A percentile compares a stretch with the other conserved stretches of the same genome.
Conservation (phyloP, 2,888 invertebrate species). For the Hanleya hanleyi region DNA sequence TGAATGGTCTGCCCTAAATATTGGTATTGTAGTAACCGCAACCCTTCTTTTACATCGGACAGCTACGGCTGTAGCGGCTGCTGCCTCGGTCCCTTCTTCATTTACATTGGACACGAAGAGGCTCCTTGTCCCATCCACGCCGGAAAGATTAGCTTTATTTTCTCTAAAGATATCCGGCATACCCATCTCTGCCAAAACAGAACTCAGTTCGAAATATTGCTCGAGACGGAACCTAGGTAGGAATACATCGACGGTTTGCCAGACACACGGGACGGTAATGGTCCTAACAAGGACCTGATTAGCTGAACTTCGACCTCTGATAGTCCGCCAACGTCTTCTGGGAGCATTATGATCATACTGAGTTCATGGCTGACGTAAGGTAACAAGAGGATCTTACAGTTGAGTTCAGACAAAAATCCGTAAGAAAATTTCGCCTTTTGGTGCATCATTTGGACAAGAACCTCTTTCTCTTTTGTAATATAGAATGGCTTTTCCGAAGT, state of each 20-base stretch:
- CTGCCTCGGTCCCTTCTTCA: conserved; percentile 68
- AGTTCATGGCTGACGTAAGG: conserved; percentile 77
- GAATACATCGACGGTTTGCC: conserved; percentile 30
- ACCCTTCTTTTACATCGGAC: too few relatives aligned
- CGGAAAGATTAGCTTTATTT: conserved; percentile 60
- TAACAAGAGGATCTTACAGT: conserved; percentile 84
- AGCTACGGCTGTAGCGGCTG: conserved; percentile 19
- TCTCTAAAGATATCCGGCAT: conserved; percentile 57
- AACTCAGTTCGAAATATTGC: conserved; percentile 42
- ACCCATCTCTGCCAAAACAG: conserved; percentile 49
- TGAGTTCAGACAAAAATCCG: conserved; percentile 76
- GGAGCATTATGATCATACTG: conserved; percentile 64
- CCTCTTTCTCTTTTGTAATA: conserved; percentile 19
- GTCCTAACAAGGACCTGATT: background rate
- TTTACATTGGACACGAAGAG: conserved; percentile 54
- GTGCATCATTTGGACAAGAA: conserved; percentile 81
- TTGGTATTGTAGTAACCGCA: too few relatives aligned
- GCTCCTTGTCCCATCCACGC: conserved; percentile 38
- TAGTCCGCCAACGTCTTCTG: conserved; percentile 52
- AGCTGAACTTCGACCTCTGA: conserved; percentile 42
- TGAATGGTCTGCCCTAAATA: too few relatives aligned
- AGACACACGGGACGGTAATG: background rate
- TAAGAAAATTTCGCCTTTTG: conserved; percentile 80
- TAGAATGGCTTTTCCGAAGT: conserved; percentile 77
- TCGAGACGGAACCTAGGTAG: conserved; percentile 62